Evolutionary conservation across 64 coral and sea anemone genomes (phyloP).

Genomic region (Stichodactyla mertensii): DNA sequence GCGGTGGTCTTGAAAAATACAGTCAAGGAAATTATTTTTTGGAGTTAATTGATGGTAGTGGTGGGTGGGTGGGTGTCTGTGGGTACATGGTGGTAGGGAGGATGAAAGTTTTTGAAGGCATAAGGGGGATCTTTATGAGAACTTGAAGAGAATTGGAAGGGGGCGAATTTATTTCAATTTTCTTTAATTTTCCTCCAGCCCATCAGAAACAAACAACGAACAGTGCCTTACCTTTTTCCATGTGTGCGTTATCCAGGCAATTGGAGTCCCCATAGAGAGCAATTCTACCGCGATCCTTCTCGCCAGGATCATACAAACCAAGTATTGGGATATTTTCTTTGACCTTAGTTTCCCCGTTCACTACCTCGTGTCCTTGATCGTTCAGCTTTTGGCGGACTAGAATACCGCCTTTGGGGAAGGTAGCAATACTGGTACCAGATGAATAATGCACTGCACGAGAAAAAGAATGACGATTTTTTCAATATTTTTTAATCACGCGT

Average conservation of each 20-base stretch:
- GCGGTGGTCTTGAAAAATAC: too few species aligned
- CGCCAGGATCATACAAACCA: conserved; percentile 65
- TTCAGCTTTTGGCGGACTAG: conserved; percentile 71
- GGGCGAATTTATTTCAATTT: background rate
- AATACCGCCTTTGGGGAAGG: conserved; percentile 71
- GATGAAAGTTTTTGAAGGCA: too few species aligned
- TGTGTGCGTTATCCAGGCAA: conserved; percentile 90
- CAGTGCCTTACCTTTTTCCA: conserved; percentile 74
- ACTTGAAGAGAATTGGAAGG: background rate
- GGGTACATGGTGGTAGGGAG: too few species aligned
- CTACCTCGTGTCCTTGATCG: conserved; percentile 91
- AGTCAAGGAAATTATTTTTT: too few species aligned
- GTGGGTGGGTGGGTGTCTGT: too few species aligned
- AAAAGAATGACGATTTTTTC: background rate
- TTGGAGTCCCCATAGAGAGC: conserved; percentile 96
- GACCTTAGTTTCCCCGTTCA: conserved; percentile 75
- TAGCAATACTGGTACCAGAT: conserved; percentile 90
- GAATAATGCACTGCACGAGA: conserved; percentile 60
- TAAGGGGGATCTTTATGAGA: too few species aligned
- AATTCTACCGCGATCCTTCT: conserved; percentile 57
- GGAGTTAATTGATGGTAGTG: too few species aligned
- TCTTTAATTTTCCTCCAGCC: too few species aligned
- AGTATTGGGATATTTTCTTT: conserved; percentile 77
- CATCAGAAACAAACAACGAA: too few species aligned
- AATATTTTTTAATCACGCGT: too few species aligned